Base-by-base conservation (phyloP, 2,113 vertebrate species). In the Leptocoma aspasia region DNA sequence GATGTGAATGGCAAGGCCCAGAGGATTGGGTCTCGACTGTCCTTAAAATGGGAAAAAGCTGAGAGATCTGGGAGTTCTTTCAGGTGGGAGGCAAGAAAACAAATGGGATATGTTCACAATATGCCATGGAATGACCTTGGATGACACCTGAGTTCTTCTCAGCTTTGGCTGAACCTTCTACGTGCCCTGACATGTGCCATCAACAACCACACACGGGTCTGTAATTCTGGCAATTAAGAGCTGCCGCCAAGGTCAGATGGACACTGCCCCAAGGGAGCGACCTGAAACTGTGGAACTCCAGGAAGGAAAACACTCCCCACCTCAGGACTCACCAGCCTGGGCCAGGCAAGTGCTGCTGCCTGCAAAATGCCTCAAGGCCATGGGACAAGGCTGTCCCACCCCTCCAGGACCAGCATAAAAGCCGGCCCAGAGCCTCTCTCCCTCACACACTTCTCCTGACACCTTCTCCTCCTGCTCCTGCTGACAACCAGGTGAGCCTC, bases 401-500 rank as follows among this genome's bases (percentile, higher is more conserved):
- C 45, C 4, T 16, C 6, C 35, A 33, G 0, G 0, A 61, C 22
- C 45, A 33, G 52, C 41, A 73, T 73, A 73, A 73, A 73, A 73
- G 39, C 31, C 2, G 0, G 18, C 9, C 70, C 39, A 27, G 52
- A 4, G 17, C 17, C 16, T n/a, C 15, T 18, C 6, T 33, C 37
- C 6, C 28, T 41, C 68, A 70, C 47, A 50, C 47, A 52, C 47
- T 23, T 31, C 68, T 39, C 33, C 42, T 56, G 0, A 72, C 4
- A 2, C 28, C 28, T 31, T 53, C 71, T 44, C 9, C 70, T 44
- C 37, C 50, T 54, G 39, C 16, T 54, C 26, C 47, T 53, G 37
- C 13, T 0, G 0, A n/a, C 13, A 69, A 49, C 65, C 3, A 57
- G 71, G 71, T 75, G n/a, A 59, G 72, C 0, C n/a, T 37, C n/a